Evolutionary conservation across 2,888 invertebrate species (phyloP).

Genomic region (Drosophila picticornis): DNA sequence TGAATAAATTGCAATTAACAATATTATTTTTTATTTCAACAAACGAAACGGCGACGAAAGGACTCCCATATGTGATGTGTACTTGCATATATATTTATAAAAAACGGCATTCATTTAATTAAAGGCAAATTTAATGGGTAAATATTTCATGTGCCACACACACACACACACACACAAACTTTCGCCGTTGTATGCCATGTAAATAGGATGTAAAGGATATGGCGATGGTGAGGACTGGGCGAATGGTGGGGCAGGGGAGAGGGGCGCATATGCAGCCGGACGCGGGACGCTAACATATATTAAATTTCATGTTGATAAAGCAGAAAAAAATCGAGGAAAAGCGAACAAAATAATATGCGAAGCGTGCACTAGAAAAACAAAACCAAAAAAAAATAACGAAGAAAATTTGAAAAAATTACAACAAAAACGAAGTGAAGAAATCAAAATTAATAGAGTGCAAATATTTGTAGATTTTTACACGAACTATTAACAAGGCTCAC

Average conservation of each 20-base stretch:
- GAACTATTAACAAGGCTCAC: constrained; percentile 83
- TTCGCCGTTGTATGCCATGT: constrained; percentile 53
- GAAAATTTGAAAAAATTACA: constrained; percentile 24
- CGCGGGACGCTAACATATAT: constrained; percentile 51
- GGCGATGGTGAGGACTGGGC: not conserved
- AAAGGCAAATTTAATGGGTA: constrained; percentile 81
- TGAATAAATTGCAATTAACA: constrained; percentile 84
- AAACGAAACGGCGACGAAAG: constrained; percentile 64
- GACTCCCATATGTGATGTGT: constrained; percentile 20
- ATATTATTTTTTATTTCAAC: constrained; percentile 76
- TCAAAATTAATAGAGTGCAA: constrained; percentile 83
- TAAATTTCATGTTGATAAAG: constrained; percentile 75
- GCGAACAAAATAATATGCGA: constrained; percentile 61
- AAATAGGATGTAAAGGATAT: constrained; percentile 56
- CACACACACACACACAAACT: constrained; percentile 36
- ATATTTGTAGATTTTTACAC: constrained; percentile 85
- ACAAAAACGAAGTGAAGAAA: constrained; percentile 50
- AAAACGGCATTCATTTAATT: constrained; percentile 74
- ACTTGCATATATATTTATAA: constrained; percentile 18
- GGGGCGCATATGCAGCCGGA: constrained; percentile 9
- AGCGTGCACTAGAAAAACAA: constrained; percentile 73
- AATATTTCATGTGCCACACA: constrained; percentile 73
- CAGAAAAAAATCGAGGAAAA: constrained; percentile 14
- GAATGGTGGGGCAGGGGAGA: not conserved
- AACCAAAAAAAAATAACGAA: not conserved